Percentiles rank a stretch among this genome's conserved stretches.
Conservation (phyloP, 2,113 vertebrate species). For the Rhabdornis inornatus region DNA sequence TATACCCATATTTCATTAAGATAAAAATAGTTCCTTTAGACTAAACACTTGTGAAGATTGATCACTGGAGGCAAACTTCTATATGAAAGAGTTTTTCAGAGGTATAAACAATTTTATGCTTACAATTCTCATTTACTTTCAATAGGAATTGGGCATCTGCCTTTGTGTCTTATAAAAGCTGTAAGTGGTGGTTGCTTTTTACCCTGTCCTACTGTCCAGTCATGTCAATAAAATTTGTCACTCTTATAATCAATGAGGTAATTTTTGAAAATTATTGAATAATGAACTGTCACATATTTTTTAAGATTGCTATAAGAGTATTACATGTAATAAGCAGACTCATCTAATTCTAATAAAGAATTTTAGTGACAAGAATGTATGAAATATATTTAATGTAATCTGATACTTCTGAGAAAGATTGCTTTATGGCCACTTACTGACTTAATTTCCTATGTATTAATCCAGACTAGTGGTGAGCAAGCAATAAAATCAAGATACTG, state of each 20-base stretch:
- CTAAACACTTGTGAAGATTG: slow-evolving; percentile 13
- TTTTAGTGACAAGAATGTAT: neutral
- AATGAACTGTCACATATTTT: neutral
- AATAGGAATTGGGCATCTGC: neutral
- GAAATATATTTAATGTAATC: neutral
- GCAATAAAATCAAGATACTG: neutral
- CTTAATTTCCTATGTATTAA: neutral
- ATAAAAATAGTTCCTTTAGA: slow-evolving; percentile 27
- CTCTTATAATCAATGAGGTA: neutral
- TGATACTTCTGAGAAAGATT: neutral
- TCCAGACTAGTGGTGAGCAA: neutral
- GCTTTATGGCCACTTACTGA: neutral
- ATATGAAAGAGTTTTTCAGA: slow-evolving; percentile 6
- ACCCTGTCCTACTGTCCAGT: neutral
- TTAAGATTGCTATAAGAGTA: neutral
- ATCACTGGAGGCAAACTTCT: neutral
- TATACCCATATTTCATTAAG: slow-evolving; percentile 50
- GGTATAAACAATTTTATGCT: neutral
- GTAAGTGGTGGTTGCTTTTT: neutral
- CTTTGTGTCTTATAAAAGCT: neutral
- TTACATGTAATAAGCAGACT: neutral
- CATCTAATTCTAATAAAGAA: neutral
- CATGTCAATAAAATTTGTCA: neutral
- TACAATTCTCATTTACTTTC: neutral
- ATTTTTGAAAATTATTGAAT: neutral